Conservation (phyloP, 2,797 vertebrate species). For the Ceryle rudis region DNA sequence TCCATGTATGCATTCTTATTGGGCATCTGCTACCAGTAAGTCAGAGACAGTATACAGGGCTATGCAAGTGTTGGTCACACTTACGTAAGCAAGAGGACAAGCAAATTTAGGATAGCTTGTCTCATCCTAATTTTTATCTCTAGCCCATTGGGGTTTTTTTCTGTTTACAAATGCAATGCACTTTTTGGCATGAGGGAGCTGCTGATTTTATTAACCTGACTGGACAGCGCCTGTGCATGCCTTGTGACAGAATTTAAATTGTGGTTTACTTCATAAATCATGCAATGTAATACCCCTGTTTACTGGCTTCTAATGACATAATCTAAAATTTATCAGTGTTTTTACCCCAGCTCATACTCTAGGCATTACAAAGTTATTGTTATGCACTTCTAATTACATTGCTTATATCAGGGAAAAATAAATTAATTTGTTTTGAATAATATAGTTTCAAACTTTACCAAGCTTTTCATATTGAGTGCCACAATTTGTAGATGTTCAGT, state of each 20-base stretch:
- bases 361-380: neutral
- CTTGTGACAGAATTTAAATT: neutral
- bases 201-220: neutral
- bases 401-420: neutral
- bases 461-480: neutral
- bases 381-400: slow-evolving; percentile 1
- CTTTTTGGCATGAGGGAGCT: neutral
- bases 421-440: neutral
- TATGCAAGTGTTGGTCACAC: neutral
- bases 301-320: neutral
- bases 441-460: neutral
- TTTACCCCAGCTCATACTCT: neutral
- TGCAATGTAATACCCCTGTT: neutral
- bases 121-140: neutral
- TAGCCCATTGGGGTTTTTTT: neutral
- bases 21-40: neutral
- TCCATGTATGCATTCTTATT: neutral
- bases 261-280: neutral
- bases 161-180: neutral
- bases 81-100: neutral
- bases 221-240: neutral
- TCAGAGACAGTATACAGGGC: neutral
- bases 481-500: neutral
- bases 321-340: slow-evolving; percentile 3
- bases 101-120: neutral